Base-by-base conservation (phyloP, 2,888 invertebrate genomes). In the Sinotaia quadrata region DNA sequence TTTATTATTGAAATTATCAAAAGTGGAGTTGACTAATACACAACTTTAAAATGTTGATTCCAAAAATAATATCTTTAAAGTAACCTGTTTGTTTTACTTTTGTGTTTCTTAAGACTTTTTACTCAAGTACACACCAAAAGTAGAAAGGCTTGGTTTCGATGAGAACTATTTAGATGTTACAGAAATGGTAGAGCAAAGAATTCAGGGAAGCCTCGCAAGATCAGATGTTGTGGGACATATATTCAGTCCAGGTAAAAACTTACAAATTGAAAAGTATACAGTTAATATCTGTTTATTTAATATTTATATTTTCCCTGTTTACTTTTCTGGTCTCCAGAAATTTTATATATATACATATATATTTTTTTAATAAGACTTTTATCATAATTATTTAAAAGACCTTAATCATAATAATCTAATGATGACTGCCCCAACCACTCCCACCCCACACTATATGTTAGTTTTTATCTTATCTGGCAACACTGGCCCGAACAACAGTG, bases 151-250 rank as follows among this genome's bases (percentile, higher is more conserved):
- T 66, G 95, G 95, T 18, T 91, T 95, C 84, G 95, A 95, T 88
- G 95, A 95, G 87, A 94, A 94, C 86, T 95, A 91, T 87, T 90
- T 95, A 79, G 95, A 95, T 89, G 92, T 95, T 75, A 93, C 94
- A 75, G 90, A 91, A 68, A 84, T 93, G 81, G 91, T 93, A 8
- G 54, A 75, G 8, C 73, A 90, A 88, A 77, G 90, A 90, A 70
- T 79, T 8, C 27, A 65, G 7, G 58, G 68, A 31, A 61, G 67
- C 15, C 34, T 67, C 2, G 63, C 89, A 90, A 67, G 62, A 27
- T n/a, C 10, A 21, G 69, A 71, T 12, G 75, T 80, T 24, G 67
- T 68, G 54, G 81, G 81, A 36, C 78, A 78, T 69, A 44, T 75
- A 0, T 80, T 73, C 72, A 51, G 41, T 10, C 36, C n/a, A 5